Evolutionary conservation across 1,140 invertebrate species (phyloP).

Genomic region (Euura lappo): DNA sequence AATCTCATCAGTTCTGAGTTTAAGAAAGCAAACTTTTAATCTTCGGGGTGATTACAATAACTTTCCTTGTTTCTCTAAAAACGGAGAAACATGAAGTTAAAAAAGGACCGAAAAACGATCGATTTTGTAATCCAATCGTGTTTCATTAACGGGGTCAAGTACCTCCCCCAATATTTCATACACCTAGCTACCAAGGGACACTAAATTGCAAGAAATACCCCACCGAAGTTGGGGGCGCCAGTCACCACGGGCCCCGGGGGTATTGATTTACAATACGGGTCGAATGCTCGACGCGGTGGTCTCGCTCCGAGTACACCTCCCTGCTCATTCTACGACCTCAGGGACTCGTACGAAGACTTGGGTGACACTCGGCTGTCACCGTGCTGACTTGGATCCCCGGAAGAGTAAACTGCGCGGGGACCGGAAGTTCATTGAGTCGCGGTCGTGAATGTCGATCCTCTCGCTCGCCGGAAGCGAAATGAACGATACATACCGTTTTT

Average conservation of each 20-base stretch:
- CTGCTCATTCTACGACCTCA: not conserved
- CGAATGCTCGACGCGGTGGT: not conserved
- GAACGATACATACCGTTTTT: not conserved
- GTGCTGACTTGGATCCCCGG: not conserved
- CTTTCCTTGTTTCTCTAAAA: too few species aligned
- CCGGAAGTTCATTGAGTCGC: not conserved
- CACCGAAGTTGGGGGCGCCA: not conserved
- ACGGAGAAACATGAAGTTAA: too few species aligned
- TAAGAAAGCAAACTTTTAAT: too few species aligned
- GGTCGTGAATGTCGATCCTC: not conserved
- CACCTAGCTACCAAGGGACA: not conserved
- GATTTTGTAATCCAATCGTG: too few species aligned
- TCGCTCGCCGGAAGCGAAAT: too few species aligned
- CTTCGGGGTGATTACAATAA: too few species aligned
- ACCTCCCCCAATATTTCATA: not conserved
- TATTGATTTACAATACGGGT: conserved; percentile 3
- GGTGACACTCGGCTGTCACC: not conserved
- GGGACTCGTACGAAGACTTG: not conserved
- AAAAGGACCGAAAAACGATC: too few species aligned
- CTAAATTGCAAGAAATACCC: not conserved
- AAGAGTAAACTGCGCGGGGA: not conserved
- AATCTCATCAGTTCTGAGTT: too few species aligned
- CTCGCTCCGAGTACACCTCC: not conserved
- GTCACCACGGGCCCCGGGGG: not conserved
- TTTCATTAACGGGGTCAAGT: too few species aligned